Conservation (phyloP, 2,888 invertebrate genomes). For the Limnephilus auricula region DNA sequence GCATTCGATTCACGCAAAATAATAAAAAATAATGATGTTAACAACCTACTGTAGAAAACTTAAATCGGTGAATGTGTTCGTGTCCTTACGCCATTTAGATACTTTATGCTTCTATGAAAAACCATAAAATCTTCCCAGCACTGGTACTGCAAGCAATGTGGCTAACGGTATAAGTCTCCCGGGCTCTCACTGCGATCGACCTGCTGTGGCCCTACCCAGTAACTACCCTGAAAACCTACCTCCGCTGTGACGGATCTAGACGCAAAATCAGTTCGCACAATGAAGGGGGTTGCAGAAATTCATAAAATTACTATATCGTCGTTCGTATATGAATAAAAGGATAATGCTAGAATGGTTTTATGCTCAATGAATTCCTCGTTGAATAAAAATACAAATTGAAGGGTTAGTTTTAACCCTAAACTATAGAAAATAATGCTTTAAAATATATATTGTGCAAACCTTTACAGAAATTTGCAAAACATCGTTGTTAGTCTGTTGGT, state of each 20-base stretch:
- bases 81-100: background rate
- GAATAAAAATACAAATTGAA: background rate
- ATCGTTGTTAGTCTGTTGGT: background rate
- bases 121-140: background rate
- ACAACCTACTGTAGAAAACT: background rate
- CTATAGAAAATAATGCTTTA: background rate
- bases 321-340: background rate
- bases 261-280: background rate
- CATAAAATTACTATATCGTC: background rate
- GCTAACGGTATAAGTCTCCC: slow-evolving; percentile 24
- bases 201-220: background rate
- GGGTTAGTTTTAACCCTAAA: background rate
- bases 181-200: slow-evolving; percentile 7
- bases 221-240: background rate
- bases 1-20: background rate
- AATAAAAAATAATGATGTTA: background rate
- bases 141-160: background rate
- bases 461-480: background rate
- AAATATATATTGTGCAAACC: background rate
- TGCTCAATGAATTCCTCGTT: background rate
- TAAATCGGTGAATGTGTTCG: background rate
- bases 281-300: background rate
- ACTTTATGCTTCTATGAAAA: background rate
- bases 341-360: background rate
- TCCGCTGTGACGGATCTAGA: background rate